Evolutionary conservation across 2,797 vertebrate genomes (phyloP), one percentile per base, ranked within the genome.

Genomic region (Darevskia nairensis): DNA sequence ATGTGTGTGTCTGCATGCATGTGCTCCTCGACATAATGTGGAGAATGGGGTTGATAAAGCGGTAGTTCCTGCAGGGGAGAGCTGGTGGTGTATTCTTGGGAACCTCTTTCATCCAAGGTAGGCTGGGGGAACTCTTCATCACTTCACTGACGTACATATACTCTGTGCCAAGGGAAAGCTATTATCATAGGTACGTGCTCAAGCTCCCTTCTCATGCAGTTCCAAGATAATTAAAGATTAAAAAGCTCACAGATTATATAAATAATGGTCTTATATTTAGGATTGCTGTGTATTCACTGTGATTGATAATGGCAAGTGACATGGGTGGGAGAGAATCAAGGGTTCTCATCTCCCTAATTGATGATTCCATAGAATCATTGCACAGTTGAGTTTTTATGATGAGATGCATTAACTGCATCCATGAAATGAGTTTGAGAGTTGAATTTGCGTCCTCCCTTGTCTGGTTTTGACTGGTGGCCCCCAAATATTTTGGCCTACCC

Each of bases 401-500:
- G 25, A 32, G 93, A 87, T 88, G 91, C 86, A 41, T 86, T 29
- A 8, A 82, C 87, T 8, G 29, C 8, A 64, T 80, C 79, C 80
- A 75, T 80, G 0, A 15, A 6, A 41, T 86, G 59, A 90, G 88
- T 1, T 29, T 72, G 72, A 86, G 89, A 15, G 21, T 0, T 89
- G 66, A 4, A 13, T 89, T 41, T 8, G 83, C 50, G 87, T 84
- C 0, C 85, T 4, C 11, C 41, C 84, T 27, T 78, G 86, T 32
- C 86, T 84, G 88, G 17, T 32, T 55, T 84, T 74, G 80, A 55
- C 35, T 0, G 1, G 11, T 86, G 93, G 92, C 92, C 21, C 80
- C 71, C 13, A 8, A 91, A 91, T n/a, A 23, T 41, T 0, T 78
- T 89, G 90, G 91, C 91, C 89, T 91, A 44, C 27, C 76, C 9